These are phyloP conservation scores for Trachelipus rathkii DNA, from an alignment of 1,140 invertebrate species.

Conservation along the genomic window DNA sequence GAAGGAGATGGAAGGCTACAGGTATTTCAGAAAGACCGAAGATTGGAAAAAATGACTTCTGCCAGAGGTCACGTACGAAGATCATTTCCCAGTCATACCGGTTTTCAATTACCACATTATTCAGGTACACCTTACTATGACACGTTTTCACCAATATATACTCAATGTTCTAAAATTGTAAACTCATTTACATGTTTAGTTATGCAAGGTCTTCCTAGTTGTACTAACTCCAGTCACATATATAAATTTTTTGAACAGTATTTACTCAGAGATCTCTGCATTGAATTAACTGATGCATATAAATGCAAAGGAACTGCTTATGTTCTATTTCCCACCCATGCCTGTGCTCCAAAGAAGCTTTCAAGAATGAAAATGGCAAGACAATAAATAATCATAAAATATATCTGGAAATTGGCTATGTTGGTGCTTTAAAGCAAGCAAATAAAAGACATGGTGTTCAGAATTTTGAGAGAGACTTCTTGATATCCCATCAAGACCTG, in stretches of 20 bases:
- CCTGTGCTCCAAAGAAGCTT: slow-evolving; percentile 12
- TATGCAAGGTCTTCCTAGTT: slow-evolving; percentile 25
- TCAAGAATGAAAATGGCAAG: slow-evolving; percentile 22
- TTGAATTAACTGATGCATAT: neutral
- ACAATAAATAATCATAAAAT: slow-evolving; percentile 19
- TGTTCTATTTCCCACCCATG: slow-evolving; percentile 21
- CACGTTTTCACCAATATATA: too few species aligned
- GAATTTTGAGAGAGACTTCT: slow-evolving; percentile 24
- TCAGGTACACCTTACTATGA: too few species aligned
- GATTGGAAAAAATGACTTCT: too few species aligned
- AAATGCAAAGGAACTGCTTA: slow-evolving; percentile 30
- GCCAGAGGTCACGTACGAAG: too few species aligned
- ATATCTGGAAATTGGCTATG: neutral
- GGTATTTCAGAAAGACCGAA: too few species aligned
- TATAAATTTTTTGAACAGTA: slow-evolving; percentile 29
- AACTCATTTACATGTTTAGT: slow-evolving; percentile 19
- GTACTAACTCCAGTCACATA: slow-evolving; percentile 25
- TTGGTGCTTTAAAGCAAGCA: slow-evolving; percentile 11
- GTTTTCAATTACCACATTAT: too few species aligned
- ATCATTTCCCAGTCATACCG: too few species aligned
- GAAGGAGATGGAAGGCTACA: too few species aligned
- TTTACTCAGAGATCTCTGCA: slow-evolving; percentile 24
- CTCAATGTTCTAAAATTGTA: too few species aligned
- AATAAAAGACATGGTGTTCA: slow-evolving; percentile 6
- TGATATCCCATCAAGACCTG: slow-evolving; percentile 12